Evolutionary conservation across 30 jellyfish, hydroid and myxozoan species (phyloP).

Genomic region (Morbakka virulenta): DNA sequence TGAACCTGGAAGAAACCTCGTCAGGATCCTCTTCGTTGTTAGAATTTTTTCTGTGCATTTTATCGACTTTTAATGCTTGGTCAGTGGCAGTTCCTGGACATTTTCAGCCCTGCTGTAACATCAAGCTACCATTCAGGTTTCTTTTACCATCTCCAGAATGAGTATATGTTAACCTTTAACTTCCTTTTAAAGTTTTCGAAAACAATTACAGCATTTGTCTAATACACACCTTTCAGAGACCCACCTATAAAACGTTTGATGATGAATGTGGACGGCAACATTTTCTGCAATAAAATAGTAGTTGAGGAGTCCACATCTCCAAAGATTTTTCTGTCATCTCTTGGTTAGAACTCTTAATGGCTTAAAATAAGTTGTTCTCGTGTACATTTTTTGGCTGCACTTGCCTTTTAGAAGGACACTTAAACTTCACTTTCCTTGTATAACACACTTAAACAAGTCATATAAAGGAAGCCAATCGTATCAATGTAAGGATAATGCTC

Average conservation of each 20-base stretch:
- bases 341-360: neutral
- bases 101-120: constrained; percentile 5
- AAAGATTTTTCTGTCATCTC: neutral
- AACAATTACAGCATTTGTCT: constrained; percentile 8
- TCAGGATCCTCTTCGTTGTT: neutral
- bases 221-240: neutral
- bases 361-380: neutral
- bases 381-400: neutral
- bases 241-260: neutral
- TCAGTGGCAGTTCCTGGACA: neutral
- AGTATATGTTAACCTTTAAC: neutral
- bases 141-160: neutral
- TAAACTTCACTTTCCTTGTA: no score
- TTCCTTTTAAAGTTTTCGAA: neutral
- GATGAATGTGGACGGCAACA: neutral
- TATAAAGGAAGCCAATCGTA: no score
- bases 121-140: neutral
- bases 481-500: no score
- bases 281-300: neutral
- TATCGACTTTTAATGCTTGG: neutral
- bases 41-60: neutral
- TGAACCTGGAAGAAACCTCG: no score
- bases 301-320: neutral
- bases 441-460: no score
- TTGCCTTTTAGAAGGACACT: no score